Conservation (phyloP, 2,797 vertebrate genomes). For the Xiphophorus birchmanni region DNA sequence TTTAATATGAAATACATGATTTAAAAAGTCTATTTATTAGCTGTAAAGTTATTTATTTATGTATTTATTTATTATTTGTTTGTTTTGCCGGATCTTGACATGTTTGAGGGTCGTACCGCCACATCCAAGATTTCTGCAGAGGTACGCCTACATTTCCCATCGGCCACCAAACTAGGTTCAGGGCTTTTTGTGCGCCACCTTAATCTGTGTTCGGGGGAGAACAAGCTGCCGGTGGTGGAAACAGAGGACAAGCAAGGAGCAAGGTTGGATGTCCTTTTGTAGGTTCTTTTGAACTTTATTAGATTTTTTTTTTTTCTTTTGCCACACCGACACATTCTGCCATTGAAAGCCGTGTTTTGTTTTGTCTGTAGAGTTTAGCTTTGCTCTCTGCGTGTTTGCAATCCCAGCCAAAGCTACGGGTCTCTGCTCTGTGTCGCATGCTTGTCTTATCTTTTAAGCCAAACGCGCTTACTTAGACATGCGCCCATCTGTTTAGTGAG, state of each 20-base stretch:
- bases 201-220: slow-evolving; percentile 44
- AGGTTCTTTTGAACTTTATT: not conserved
- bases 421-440: not conserved
- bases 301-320: too few species aligned
- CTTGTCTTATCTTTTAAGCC: slow-evolving; percentile 53
- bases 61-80: too few species aligned
- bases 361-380: not conserved
- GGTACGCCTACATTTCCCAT: slow-evolving; percentile 63
- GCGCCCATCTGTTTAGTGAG: slow-evolving; percentile 8
- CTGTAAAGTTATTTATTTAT: too few species aligned
- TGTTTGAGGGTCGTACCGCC: not conserved
- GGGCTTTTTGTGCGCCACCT: slow-evolving; percentile 3
- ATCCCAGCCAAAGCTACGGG: not conserved
- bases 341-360: not conserved
- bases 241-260: slow-evolving; percentile 56
- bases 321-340: not conserved
- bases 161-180: not conserved
- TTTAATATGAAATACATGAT: not conserved
- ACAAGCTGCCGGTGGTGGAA: not conserved
- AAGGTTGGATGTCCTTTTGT: slow-evolving; percentile 49
- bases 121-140: not conserved
- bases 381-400: not conserved
- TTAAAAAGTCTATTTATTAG: not conserved
- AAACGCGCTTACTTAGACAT: slow-evolving; percentile 16
- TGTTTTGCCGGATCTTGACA: too few species aligned